phyloP scores from a whole-genome alignment of 2,113 vertebrate species.

The Cettia cetti region DNA sequence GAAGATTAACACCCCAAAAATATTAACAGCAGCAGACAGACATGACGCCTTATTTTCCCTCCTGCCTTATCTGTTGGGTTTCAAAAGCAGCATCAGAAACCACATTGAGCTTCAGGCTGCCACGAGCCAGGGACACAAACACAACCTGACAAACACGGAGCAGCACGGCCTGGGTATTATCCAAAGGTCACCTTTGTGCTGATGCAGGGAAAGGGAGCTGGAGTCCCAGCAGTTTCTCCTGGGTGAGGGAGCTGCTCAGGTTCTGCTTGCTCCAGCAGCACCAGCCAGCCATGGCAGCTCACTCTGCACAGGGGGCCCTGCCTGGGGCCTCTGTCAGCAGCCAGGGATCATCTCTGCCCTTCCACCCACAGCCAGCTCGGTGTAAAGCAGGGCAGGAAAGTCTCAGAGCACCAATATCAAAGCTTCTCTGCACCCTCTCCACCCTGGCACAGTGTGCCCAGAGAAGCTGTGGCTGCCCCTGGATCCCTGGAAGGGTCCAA shows the following conservation, averaged over 20 bases:
- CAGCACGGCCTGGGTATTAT: accelerated
- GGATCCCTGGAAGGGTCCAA: neutral
- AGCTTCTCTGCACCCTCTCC: neutral
- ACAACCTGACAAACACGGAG: neutral
- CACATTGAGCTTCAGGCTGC: neutral
- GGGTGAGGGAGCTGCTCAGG: neutral
- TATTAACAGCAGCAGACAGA: slow-evolving; percentile 30
- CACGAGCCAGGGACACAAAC: neutral
- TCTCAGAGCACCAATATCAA: accelerated
- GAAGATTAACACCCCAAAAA: slow-evolving; percentile 15
- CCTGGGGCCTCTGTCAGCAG: neutral
- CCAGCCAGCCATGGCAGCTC: neutral
- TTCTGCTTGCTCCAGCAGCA: neutral
- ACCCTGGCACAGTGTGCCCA: neutral
- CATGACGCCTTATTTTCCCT: neutral
- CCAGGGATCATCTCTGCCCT: neutral
- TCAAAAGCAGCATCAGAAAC: neutral
- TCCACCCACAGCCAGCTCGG: accelerated
- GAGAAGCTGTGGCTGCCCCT: neutral
- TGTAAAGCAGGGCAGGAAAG: neutral
- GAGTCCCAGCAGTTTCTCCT: neutral
- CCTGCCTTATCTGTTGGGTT: slow-evolving; percentile 2
- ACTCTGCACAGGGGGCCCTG: accelerated
- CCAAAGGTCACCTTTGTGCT: slow-evolving; percentile 13
- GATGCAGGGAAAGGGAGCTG: neutral